These are phyloP conservation scores for Eugnorisma glareosa DNA, from an alignment of 2,888 invertebrate genomes.

Conservation along the genomic window DNA sequence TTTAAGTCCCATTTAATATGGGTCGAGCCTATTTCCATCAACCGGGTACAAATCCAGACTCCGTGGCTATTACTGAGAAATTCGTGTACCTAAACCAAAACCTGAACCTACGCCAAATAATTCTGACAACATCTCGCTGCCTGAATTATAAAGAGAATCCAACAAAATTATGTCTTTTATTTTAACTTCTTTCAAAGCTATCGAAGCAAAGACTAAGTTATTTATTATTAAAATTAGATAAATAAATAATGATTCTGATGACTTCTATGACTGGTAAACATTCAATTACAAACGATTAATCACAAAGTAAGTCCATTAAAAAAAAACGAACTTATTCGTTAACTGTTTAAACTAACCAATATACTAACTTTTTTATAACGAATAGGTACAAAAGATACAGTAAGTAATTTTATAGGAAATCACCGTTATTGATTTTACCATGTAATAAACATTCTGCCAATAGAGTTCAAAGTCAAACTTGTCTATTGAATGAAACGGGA, in stretches of 20 bases:
- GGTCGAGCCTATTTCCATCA: too few species aligned
- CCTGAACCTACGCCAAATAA: too few species aligned
- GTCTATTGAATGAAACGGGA: constrained; percentile 4
- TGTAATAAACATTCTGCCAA: neutral
- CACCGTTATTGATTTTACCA: neutral
- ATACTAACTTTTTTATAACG: neutral
- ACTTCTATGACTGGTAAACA: neutral
- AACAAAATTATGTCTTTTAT: neutral
- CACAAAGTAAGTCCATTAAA: neutral
- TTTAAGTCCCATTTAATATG: too few species aligned
- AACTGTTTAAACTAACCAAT: neutral
- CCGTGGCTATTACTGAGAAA: too few species aligned
- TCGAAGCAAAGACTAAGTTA: neutral
- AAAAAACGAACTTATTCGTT: too few species aligned
- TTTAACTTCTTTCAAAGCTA: neutral
- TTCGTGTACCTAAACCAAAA: too few species aligned
- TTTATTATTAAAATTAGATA: neutral
- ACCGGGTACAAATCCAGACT: too few species aligned
- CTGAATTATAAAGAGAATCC: too few species aligned
- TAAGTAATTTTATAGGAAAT: neutral
- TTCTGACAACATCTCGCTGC: too few species aligned
- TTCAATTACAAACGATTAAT: neutral
- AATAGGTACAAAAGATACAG: neutral
- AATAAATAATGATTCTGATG: neutral
- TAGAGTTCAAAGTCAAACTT: constrained; percentile 35